These are phyloP conservation scores for Sitta carolinensis DNA, from an alignment of 2,797 vertebrate species.

Conservation along the genomic window DNA sequence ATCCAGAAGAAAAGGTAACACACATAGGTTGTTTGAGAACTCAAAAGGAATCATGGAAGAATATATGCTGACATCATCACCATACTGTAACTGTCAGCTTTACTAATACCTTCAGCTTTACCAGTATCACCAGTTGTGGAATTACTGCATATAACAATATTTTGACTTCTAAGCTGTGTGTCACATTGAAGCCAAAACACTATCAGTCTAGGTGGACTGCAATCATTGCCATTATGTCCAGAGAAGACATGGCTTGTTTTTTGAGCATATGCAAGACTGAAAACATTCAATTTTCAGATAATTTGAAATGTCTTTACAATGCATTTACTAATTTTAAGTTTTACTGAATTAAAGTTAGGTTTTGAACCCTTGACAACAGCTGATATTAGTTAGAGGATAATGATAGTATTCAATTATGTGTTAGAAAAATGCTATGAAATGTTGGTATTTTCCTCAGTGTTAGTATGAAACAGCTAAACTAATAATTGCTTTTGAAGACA, in stretches of 20 bases:
- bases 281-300: background rate
- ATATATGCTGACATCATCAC: background rate
- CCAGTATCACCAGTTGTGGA: background rate
- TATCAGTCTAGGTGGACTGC: background rate
- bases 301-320: background rate
- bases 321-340: background rate
- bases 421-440: background rate
- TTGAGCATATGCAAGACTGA: background rate
- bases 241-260: background rate
- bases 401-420: background rate
- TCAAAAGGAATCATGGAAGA: background rate
- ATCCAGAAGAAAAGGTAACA: background rate
- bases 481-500: background rate
- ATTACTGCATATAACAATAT: background rate
- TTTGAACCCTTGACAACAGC: background rate
- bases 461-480: background rate
- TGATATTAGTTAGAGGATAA: background rate
- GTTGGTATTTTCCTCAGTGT: background rate
- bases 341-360: background rate
- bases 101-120: background rate
- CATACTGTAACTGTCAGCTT: background rate
- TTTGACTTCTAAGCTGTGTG: background rate
- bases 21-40: background rate
- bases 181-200: background rate
- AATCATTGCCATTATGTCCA: background rate